Percentiles rank a stretch among this genome's conserved stretches.
Evolutionary conservation across 2,888 invertebrate genomes (phyloP).

Genomic region (Heliconius cydno): DNA sequence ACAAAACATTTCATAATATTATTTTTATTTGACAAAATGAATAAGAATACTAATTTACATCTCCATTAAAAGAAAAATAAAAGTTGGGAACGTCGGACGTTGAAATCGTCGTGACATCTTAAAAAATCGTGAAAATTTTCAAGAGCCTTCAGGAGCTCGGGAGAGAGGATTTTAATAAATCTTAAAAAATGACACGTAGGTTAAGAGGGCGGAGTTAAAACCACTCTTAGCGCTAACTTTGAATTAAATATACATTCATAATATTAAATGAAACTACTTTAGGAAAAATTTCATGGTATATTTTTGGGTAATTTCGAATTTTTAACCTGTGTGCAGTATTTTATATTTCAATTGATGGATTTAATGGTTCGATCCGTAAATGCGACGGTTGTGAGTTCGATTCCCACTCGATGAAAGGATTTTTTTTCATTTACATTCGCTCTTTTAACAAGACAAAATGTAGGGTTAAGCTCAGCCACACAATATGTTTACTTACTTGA

Average conservation of each 20-base stretch:
- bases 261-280: conserved; percentile 39
- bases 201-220: conserved; percentile 43
- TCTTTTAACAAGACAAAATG: neutral
- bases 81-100: conserved; percentile 27
- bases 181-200: conserved; percentile 44
- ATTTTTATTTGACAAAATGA: conserved; percentile 27
- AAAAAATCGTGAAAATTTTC: conserved; percentile 38
- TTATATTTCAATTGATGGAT: neutral
- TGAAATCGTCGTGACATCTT: conserved; percentile 30
- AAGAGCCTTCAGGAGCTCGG: conserved; percentile 32
- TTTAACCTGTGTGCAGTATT: neutral
- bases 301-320: neutral
- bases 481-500: too few relatives aligned
- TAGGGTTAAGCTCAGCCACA: neutral
- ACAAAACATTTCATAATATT: conserved; percentile 26
- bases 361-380: neutral
- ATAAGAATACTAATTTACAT: conserved; percentile 30
- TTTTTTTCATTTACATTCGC: neutral
- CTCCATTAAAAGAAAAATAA: conserved; percentile 30
- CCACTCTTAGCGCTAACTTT: conserved; percentile 39
- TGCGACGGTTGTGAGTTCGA: neutral
- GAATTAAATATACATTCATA: conserved; percentile 33
- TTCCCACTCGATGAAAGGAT: neutral
- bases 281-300: neutral
- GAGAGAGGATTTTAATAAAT: conserved; percentile 47